Base-by-base conservation (phyloP, 2,888 invertebrate genomes). In the Schrankia costaestrigalis region DNA sequence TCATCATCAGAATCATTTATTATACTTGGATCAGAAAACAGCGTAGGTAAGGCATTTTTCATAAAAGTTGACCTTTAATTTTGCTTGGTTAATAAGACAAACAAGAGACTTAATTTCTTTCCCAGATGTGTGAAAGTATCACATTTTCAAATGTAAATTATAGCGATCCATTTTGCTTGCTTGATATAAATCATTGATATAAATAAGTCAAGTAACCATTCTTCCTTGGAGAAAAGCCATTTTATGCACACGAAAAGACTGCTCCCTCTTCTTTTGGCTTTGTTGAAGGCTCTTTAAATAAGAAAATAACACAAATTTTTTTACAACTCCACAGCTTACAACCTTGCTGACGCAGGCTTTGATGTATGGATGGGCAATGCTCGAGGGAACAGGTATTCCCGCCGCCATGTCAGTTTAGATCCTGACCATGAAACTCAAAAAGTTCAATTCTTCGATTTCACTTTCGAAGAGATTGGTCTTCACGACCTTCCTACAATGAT, bases 341-440 rank as follows among this genome's bases (percentile, higher is more conserved):
- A 91, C 63, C 83, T 93, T 25, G 89, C 91, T 0, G 91, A 93
- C 46, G 78, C 79, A 10, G 93, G 93, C 0, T 93, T 90, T 53
- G 93, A 94, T 59, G 91, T 93, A 0, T 97, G 96, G 96, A 63
- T 97, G 63, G 95, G 94, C 1, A 97, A 97, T 71, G 90, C 91
- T 7, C 84, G 96, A 35, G 96, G 96, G 1, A 95, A 93, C 67
- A 89, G 85, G 0, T 93, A 93, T 70, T 92, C 92, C 1, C 87
- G 89, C 13, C 79, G 72, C 1, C 95, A 95, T 58, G 31, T 57
- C 5, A 48, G 50, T 1, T 40, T 82, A 1, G 46, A 81, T 43
- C 80, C 82, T 3, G 71, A 84, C 21, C 32, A 59, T 15, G 26
- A 31, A 0, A 25, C 11, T 3, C 46, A 77, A 3, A 72, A 63